Evolutionary conservation across 2,113 vertebrate species (phyloP).

Genomic region (Amazona guildingii): DNA sequence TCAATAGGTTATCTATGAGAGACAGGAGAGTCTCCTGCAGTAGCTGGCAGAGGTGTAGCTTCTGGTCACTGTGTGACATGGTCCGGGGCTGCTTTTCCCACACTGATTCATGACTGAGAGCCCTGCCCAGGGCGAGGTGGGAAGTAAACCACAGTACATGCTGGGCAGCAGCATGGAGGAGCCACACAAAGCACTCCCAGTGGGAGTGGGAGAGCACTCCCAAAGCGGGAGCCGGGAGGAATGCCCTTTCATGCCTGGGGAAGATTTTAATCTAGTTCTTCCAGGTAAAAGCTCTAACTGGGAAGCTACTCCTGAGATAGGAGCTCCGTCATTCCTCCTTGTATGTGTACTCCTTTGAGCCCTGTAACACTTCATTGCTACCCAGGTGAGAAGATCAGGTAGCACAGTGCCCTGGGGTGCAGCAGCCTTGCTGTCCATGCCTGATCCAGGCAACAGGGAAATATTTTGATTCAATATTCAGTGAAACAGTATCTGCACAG

Average conservation of each 20-base stretch:
- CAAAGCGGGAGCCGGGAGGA: background rate
- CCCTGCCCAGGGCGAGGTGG: background rate
- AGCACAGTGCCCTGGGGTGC: background rate
- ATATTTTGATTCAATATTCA: background rate
- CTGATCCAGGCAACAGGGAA: background rate
- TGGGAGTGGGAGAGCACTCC: background rate
- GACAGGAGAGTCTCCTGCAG: background rate
- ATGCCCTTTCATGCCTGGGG: background rate
- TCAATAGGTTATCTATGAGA: rapidly evolving
- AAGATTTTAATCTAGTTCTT: background rate
- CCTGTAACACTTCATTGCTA: background rate
- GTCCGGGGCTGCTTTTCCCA: background rate
- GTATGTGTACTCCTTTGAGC: background rate
- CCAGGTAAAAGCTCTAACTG: background rate
- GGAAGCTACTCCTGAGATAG: background rate
- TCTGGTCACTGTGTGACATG: rapidly evolving
- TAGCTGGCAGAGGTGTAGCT: background rate
- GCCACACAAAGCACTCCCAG: background rate
- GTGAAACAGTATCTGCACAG: background rate
- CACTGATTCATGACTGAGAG: background rate
- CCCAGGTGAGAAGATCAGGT: background rate
- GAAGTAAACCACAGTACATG: rapidly evolving
- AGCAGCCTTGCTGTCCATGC: background rate
- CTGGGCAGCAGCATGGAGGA: background rate
- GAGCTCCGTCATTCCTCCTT: background rate